Conservation (phyloP, 2,113 vertebrate genomes). For the Galbula dea region DNA sequence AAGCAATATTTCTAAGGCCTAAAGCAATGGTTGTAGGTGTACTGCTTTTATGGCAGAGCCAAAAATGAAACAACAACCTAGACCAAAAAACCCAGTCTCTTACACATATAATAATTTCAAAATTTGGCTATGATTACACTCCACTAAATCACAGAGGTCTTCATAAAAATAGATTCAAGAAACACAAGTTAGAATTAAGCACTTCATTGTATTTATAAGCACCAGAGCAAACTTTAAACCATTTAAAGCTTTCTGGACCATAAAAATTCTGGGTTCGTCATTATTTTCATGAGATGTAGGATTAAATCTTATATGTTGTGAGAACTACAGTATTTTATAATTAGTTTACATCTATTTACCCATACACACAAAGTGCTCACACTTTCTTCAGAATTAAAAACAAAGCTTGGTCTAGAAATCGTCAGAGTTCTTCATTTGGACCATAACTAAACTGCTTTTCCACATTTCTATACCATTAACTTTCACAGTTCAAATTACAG, state of each 20-base stretch:
- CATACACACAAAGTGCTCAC: neutral
- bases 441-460: neutral
- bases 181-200: conserved; percentile 19
- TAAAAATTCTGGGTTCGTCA: conserved; percentile 30
- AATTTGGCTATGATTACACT: neutral
- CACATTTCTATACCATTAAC: conserved; percentile 28
- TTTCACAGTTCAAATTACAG: conserved; percentile 44
- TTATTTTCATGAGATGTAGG: conserved; percentile 32
- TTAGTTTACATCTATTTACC: neutral
- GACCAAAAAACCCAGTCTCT: neutral
- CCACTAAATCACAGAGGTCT: neutral
- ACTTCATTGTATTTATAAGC: neutral
- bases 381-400: neutral
- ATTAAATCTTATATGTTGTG: neutral
- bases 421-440: neutral
- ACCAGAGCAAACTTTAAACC: neutral
- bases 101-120: neutral
- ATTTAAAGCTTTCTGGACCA: conserved; percentile 18
- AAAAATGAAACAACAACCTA: neutral
- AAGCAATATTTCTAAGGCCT: conserved; percentile 57
- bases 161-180: neutral
- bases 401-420: neutral
- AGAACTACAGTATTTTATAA: conserved; percentile 14
- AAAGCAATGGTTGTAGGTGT: conserved; percentile 48
- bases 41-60: conserved; percentile 1